Conservation (phyloP, 2,888 invertebrate species). For the Standfussiana lucernea region DNA sequence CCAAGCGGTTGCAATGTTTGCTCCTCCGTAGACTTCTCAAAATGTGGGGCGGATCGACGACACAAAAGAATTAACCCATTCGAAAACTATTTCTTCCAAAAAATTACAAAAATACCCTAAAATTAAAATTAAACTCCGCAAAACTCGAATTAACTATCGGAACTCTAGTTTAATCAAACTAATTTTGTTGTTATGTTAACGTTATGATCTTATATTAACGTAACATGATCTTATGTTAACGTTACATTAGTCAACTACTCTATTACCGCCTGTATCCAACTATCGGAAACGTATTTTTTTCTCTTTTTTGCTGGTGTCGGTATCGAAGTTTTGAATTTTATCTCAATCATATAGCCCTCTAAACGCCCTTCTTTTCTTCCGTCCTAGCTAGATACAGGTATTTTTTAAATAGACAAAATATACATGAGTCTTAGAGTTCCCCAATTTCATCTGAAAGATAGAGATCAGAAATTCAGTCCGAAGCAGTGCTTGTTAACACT, state of each 20-base stretch:
- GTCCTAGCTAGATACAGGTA: slow-evolving; percentile 57
- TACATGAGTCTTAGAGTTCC: not conserved
- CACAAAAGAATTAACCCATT: too few relatives aligned
- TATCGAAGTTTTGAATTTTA: slow-evolving; percentile 20
- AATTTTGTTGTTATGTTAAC: too few relatives aligned
- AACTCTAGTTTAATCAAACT: too few relatives aligned
- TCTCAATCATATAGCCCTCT: not conserved
- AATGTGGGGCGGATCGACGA: not conserved
- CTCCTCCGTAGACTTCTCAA: not conserved
- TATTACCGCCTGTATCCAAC: slow-evolving; percentile 51
- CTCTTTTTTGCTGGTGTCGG: slow-evolving; percentile 39
- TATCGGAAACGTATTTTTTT: slow-evolving; percentile 24
- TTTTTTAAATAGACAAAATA: not conserved
- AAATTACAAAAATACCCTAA: too few relatives aligned
- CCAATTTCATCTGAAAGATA: not conserved
- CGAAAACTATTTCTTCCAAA: not conserved
- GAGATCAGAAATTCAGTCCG: slow-evolving; percentile 69
- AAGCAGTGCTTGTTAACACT: slow-evolving; percentile 55
- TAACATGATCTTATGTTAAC: not conserved
- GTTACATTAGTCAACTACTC: slow-evolving; percentile 46
- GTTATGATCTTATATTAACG: too few relatives aligned
- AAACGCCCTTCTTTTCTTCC: slow-evolving; percentile 42
- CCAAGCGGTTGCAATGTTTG: not conserved
- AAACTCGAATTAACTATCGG: too few relatives aligned
- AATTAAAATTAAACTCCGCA: too few relatives aligned